Evolutionary conservation across 23 tunicate species (phyloP).

Genomic region (Oikopleura albicans): DNA sequence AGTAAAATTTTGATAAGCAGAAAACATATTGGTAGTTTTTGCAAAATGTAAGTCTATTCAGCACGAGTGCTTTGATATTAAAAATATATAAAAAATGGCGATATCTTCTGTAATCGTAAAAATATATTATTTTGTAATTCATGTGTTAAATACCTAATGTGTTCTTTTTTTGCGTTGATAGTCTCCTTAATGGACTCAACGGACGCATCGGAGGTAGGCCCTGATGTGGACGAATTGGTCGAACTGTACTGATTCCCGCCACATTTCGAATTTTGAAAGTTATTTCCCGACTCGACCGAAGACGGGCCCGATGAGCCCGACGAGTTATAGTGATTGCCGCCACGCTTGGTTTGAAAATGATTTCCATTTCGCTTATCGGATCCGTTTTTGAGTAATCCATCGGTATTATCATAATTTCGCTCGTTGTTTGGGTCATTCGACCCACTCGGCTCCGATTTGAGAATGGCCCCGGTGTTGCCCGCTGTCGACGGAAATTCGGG

Average conservation of each 20-base stretch:
- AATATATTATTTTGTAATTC: not conserved
- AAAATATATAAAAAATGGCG: no score
- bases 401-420: not conserved
- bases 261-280: no score
- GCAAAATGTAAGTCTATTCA: no score
- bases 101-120: no score
- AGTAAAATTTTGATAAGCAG: no score
- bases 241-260: no score
- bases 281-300: no score
- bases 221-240: not conserved
- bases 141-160: not conserved
- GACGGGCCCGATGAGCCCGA: no score
- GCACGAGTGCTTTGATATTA: no score
- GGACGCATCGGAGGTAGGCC: not conserved
- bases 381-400: not conserved
- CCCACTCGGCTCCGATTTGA: not conserved
- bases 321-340: not conserved
- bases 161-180: not conserved
- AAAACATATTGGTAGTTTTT: no score
- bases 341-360: not conserved
- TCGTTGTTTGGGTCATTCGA: not conserved
- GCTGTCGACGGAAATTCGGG: slow-evolving; percentile 35
- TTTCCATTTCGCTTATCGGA: not conserved
- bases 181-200: not conserved
- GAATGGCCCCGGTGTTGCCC: not conserved